Conservation (phyloP, 2,888 invertebrate species). For the Kuschelorhynchus macadamiae region DNA sequence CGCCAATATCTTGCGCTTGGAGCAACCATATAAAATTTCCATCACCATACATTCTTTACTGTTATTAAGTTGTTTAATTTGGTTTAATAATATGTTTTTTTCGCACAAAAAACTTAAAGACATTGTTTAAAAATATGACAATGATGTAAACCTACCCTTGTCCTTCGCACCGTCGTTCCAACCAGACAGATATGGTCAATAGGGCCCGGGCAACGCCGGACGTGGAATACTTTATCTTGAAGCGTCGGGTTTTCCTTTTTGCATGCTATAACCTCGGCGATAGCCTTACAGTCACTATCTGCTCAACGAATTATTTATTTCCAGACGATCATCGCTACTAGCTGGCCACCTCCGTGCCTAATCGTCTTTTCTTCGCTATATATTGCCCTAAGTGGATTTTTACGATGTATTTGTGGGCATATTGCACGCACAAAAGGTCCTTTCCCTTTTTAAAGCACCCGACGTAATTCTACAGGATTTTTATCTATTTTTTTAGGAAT, state of each 20-base stretch:
- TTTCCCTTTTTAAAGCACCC: too few species aligned
- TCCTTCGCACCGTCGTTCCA: conserved; percentile 10
- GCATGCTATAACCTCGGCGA: conserved; percentile 10
- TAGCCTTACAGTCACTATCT: conserved; percentile 29
- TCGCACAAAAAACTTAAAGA: too few species aligned
- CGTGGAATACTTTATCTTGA: conserved; percentile 34
- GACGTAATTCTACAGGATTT: not conserved
- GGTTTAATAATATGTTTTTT: too few species aligned
- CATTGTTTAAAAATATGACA: too few species aligned
- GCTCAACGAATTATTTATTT: conserved; percentile 37
- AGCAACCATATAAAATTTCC: too few species aligned
- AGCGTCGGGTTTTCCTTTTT: conserved; percentile 16
- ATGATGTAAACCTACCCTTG: conserved; percentile 1
- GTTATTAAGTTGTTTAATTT: too few species aligned
- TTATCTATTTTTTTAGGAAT: too few species aligned
- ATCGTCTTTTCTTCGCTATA: conserved; percentile 42
- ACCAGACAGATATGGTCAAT: conserved; percentile 12
- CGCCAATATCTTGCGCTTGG: too few species aligned
- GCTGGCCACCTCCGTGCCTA: conserved; percentile 34
- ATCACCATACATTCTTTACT: too few species aligned
- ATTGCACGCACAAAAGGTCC: conserved; percentile 41
- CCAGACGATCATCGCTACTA: conserved; percentile 35
- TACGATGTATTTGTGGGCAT: conserved; percentile 29
- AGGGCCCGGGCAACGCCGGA: conserved; percentile 5
- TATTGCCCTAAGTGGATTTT: conserved; percentile 38